A percentile compares a stretch with the other conserved stretches of the same genome.
Conservation (phyloP, 2,113 vertebrate genomes). For the Centropus bengalensis region DNA sequence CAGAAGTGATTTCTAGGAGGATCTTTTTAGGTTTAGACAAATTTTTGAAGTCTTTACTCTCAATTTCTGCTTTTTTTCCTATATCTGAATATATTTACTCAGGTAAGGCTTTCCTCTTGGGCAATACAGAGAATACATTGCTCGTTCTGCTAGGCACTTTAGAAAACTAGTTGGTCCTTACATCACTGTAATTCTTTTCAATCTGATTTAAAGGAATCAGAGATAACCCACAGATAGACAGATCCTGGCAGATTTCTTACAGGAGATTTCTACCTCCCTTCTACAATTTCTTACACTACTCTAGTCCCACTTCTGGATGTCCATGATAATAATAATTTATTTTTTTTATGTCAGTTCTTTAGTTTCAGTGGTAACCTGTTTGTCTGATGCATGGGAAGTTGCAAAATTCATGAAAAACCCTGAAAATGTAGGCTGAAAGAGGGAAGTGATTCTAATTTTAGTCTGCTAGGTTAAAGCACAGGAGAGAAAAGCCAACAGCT, state of each 20-base stretch:
- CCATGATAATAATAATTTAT: not conserved
- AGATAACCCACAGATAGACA: not conserved
- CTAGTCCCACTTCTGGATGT: not conserved
- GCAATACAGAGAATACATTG: not conserved
- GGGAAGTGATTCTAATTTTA: slow-evolving; percentile 4
- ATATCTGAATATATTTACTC: not conserved
- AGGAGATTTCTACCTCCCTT: not conserved
- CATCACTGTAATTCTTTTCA: rapidly evolving
- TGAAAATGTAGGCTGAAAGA: slow-evolving; percentile 11
- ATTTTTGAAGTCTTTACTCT: not conserved
- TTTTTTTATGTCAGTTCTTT: not conserved
- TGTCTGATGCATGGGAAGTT: slow-evolving; percentile 43
- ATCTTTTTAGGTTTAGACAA: not conserved
- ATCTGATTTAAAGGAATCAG: not conserved
- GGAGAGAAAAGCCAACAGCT: not conserved
- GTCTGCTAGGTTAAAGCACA: not conserved
- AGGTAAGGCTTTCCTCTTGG: not conserved
- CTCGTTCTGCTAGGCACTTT: not conserved
- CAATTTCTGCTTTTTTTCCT: not conserved
- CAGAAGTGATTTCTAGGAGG: not conserved
- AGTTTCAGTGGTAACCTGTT: not conserved
- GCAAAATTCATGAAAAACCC: slow-evolving; percentile 37
- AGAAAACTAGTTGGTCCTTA: not conserved
- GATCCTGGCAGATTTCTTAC: not conserved
- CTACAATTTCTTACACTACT: not conserved